These are phyloP conservation scores for Halocynthia aurantium DNA, from an alignment of 23 tunicate genomes.

Conservation along the genomic window DNA sequence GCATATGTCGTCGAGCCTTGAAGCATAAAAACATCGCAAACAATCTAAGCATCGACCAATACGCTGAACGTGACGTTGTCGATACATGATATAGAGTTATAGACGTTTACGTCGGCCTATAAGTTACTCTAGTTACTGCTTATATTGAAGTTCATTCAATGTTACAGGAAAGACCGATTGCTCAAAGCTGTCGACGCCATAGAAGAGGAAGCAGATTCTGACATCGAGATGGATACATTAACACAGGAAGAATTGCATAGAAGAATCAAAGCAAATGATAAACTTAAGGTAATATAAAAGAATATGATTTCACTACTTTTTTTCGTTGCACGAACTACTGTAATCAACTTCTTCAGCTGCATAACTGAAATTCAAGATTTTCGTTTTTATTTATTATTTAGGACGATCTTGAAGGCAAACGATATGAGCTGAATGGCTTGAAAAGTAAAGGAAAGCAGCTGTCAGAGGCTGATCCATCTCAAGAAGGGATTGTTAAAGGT, in stretches of 20 bases:
- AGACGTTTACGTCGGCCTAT: too few species aligned
- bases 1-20: too few species aligned
- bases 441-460: conserved; percentile 72
- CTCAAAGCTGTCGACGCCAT: conserved; percentile 74
- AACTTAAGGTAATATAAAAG: conserved; percentile 34
- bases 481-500: conserved; percentile 59
- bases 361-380: background rate
- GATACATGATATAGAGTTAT: too few species aligned
- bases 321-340: too few species aligned
- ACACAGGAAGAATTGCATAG: conserved; percentile 42
- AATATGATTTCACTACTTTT: too few species aligned
- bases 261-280: conserved; percentile 35
- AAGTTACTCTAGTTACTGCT: background rate
- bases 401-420: conserved; percentile 69
- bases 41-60: too few species aligned
- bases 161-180: conserved; percentile 71
- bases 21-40: too few species aligned
- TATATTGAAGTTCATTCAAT: background rate
- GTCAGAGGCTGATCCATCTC: conserved; percentile 64
- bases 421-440: conserved; percentile 61
- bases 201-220: conserved; percentile 82
- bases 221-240: conserved; percentile 31
- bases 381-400: background rate
- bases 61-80: too few species aligned
- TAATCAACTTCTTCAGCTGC: background rate